phyloP scores from a whole-genome alignment of 2,113 vertebrate species.

The Corythaeola cristata region DNA sequence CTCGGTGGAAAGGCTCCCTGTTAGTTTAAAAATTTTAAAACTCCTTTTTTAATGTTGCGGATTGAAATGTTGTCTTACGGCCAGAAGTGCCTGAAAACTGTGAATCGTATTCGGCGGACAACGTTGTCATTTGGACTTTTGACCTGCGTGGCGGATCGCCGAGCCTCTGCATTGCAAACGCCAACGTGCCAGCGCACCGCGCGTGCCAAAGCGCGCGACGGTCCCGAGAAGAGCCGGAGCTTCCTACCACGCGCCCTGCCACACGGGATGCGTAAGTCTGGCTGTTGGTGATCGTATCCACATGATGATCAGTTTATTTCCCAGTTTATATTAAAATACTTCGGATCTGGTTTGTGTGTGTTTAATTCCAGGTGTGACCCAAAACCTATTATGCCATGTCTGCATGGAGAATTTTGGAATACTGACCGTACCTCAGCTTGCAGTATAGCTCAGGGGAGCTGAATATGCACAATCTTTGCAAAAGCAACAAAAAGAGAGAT shows the following conservation, averaged over 20 bases:
- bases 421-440: accelerated
- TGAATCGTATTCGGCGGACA: accelerated
- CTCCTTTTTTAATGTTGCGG: no score
- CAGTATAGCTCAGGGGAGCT: neutral
- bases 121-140: neutral
- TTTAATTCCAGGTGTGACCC: neutral
- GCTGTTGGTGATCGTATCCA: accelerated
- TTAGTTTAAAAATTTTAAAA: no score
- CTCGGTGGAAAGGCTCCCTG: no score
- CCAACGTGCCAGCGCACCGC: accelerated
- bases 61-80: neutral
- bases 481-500: neutral
- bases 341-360: neutral
- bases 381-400: accelerated
- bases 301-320: accelerated
- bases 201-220: accelerated
- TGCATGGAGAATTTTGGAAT: neutral
- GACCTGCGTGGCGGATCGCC: neutral
- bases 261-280: neutral
- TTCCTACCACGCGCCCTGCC: neutral
- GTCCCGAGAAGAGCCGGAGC: neutral
- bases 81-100: neutral
- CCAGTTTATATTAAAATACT: neutral
- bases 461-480: accelerated
- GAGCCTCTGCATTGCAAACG: neutral